Evolutionary conservation across 2,113 vertebrate species (phyloP).

Genomic region (Ginglymostoma cirratum): DNA sequence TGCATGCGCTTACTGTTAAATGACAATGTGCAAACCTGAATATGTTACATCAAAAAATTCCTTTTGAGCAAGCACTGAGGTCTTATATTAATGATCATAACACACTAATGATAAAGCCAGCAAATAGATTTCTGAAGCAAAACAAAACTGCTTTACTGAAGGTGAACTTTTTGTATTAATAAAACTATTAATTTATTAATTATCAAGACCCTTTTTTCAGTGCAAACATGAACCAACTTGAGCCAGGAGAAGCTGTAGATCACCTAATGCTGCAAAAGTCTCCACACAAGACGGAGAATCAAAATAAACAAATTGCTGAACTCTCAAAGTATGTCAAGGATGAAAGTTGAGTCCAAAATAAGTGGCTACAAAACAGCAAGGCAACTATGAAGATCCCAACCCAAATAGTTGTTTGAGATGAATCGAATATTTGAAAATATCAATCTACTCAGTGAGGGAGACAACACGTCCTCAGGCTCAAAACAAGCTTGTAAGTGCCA

Average conservation of each 20-base stretch:
- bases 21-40: neutral
- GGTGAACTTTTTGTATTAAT: neutral
- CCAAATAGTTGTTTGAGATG: neutral
- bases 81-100: neutral
- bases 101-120: neutral
- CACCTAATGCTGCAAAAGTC: neutral
- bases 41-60: neutral
- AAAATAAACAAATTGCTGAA: neutral
- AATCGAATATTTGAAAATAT: conserved; percentile 13
- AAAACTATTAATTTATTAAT: neutral
- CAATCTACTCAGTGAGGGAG: neutral
- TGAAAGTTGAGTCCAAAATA: neutral
- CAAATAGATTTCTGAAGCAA: neutral
- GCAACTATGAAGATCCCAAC: neutral
- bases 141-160: neutral
- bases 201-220: conserved; percentile 18
- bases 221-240: neutral
- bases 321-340: neutral
- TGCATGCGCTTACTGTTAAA: neutral
- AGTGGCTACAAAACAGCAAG: neutral
- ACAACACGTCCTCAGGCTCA: neutral
- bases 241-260: neutral
- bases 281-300: neutral
- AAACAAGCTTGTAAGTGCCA: conserved; percentile 16
- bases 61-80: neutral